These are phyloP conservation scores for Rhodeus uyekii DNA, from an alignment of 2,797 vertebrate genomes.

Conservation along the genomic window DNA sequence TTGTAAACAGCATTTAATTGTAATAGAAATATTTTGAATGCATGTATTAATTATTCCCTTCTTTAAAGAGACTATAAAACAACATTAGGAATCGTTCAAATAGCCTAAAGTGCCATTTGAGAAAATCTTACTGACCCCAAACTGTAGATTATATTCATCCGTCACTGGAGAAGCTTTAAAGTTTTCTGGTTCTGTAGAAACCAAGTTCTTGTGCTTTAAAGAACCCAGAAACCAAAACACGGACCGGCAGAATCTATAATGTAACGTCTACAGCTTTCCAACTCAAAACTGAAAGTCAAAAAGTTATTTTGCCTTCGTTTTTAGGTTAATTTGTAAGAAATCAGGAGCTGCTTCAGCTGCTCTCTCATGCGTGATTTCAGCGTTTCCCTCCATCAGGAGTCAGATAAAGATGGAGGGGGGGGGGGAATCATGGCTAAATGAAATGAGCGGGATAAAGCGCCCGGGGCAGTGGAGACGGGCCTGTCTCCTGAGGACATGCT, in stretches of 20 bases:
- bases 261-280: not conserved
- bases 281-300: not conserved
- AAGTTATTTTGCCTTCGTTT: not conserved
- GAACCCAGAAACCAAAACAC: not conserved
- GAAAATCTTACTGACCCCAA: too few relatives aligned
- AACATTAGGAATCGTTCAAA: too few relatives aligned
- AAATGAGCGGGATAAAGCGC: conserved; percentile 83
- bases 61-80: too few relatives aligned
- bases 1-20: too few relatives aligned
- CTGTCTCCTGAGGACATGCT: conserved; percentile 84
- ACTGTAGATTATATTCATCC: too few relatives aligned
- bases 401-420: not conserved
- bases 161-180: not conserved
- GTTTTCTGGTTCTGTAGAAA: too few relatives aligned
- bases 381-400: conserved; percentile 51
- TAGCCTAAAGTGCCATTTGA: too few relatives aligned
- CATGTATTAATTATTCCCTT: not conserved
- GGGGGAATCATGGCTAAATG: conserved; percentile 75
- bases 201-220: too few relatives aligned
- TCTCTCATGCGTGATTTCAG: conserved; percentile 44
- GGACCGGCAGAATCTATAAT: not conserved
- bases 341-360: not conserved
- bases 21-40: too few relatives aligned
- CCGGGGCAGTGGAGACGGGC: conserved; percentile 82
- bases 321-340: too few relatives aligned